phyloP scores from a whole-genome alignment of 1,140 invertebrate species.

The Coptotermes formosanus region DNA sequence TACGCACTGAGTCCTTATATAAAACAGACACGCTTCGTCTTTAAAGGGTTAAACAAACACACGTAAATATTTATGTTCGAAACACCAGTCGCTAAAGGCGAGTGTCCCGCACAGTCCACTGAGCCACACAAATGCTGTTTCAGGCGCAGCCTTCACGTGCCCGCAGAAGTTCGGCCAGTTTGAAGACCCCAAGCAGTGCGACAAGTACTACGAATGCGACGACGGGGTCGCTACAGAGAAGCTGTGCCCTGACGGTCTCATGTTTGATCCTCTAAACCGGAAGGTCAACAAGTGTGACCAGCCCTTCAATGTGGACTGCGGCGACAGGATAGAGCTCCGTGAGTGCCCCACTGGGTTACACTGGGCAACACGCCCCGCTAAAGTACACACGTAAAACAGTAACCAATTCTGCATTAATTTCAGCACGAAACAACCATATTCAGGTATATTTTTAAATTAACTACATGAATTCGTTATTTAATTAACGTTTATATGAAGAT shows the following conservation, averaged over 20 bases:
- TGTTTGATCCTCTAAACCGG: slow-evolving; percentile 78
- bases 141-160: slow-evolving; percentile 70
- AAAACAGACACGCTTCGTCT: no score
- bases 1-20: no score
- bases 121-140: slow-evolving; percentile 30
- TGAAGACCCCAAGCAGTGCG: slow-evolving; percentile 75
- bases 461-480: no score
- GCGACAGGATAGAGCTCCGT: slow-evolving; percentile 81
- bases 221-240: slow-evolving; percentile 71
- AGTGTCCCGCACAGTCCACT: no score
- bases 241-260: slow-evolving; percentile 80
- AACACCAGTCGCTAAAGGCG: no score
- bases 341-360: slow-evolving; percentile 50
- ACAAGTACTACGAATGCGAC: slow-evolving; percentile 80
- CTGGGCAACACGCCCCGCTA: background rate
- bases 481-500: no score
- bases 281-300: slow-evolving; percentile 88
- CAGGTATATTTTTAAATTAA: no score
- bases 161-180: slow-evolving; percentile 75
- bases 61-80: no score
- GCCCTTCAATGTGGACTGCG: slow-evolving; percentile 86
- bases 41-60: no score
- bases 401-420: no score
- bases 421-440: no score
- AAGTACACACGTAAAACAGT: no score